A percentile compares a stretch with the other conserved stretches of the same genome.
phyloP scores from a whole-genome alignment of 2,888 invertebrate species.

The Heliconius charithonia region DNA sequence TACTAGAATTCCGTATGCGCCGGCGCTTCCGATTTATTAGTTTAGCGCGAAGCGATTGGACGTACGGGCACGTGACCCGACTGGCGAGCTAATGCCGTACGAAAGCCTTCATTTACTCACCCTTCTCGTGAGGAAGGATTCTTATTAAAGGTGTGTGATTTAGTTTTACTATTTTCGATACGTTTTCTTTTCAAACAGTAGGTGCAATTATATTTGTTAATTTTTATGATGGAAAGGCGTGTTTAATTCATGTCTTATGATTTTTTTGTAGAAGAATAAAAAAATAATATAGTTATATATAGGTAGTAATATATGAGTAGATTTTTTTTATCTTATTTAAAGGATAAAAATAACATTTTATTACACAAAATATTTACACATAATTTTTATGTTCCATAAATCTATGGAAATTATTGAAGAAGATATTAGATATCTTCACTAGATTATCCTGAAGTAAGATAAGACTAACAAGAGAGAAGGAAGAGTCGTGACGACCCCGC shows the following conservation, averaged over 20 bases:
- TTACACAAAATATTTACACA: neutral
- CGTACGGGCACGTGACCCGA: conserved; percentile 65
- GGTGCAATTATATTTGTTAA: neutral
- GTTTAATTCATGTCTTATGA: neutral
- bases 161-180: conserved; percentile 31
- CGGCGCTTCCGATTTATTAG: conserved; percentile 75
- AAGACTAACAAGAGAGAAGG: conserved; percentile 58
- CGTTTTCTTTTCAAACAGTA: neutral
- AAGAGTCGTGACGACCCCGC: conserved; percentile 65
- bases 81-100: conserved; percentile 49
- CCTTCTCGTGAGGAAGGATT: conserved; percentile 43
- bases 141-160: conserved; percentile 27
- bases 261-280: neutral
- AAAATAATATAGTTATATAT: no score
- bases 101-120: conserved; percentile 45
- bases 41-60: conserved; percentile 76
- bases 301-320: no score
- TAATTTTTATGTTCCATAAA: conserved; percentile 23
- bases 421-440: conserved; percentile 57
- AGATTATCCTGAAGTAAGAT: conserved; percentile 65
- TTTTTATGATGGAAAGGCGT: neutral
- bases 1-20: conserved; percentile 67
- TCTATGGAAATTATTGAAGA: conserved; percentile 38
- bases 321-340: no score
- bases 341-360: neutral